A percentile compares a stretch with the other conserved stretches of the same genome.
Evolutionary conservation across 2,888 invertebrate species (phyloP).

Genomic region (Rotaria sp.): DNA sequence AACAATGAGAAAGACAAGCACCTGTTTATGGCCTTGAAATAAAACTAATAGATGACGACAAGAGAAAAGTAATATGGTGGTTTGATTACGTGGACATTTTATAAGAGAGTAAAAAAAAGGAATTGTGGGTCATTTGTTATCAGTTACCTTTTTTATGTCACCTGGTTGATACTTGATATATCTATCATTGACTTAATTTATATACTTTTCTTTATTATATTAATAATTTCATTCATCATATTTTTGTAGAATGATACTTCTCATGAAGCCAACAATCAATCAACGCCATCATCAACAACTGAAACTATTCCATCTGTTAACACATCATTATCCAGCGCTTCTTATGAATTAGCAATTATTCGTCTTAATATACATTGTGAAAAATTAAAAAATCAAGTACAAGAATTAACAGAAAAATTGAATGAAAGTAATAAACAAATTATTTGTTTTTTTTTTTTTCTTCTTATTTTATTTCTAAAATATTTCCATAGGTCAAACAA

Average conservation of each 20-base stretch:
- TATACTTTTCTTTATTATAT: too few species aligned
- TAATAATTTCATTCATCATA: too few species aligned
- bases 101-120: too few species aligned
- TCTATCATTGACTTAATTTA: too few species aligned
- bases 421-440: neutral
- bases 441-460: neutral
- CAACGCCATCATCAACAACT: neutral
- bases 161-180: too few species aligned
- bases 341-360: neutral
- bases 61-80: too few species aligned
- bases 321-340: neutral
- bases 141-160: too few species aligned
- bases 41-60: neutral
- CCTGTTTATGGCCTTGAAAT: neutral
- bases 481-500: neutral
- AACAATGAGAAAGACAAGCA: neutral
- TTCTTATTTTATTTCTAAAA: neutral
- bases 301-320: neutral
- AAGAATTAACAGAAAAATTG: neutral
- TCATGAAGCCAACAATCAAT: neutral
- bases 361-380: neutral
- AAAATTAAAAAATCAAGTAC: neutral
- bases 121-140: too few species aligned
- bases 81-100: too few species aligned
- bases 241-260: neutral